A percentile compares a stretch with the other conserved stretches of the same genome.
Evolutionary conservation across 1,140 invertebrate genomes (phyloP).

Genomic region (Lysiphlebus fabarum): DNA sequence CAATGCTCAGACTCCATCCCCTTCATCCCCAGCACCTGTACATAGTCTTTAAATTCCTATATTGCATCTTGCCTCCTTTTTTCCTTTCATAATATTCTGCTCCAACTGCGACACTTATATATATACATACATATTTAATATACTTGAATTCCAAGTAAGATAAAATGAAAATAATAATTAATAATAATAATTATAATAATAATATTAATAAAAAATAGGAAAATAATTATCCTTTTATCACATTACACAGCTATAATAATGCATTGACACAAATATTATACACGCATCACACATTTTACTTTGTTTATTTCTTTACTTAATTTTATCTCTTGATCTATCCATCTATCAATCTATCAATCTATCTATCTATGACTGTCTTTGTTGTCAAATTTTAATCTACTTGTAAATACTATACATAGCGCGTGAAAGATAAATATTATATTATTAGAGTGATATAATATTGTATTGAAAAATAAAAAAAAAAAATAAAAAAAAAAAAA

Average conservation of each 20-base stretch:
- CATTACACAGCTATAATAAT: not conserved
- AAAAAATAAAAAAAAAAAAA: constrained; percentile 22
- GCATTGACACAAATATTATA: not conserved
- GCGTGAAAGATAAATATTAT: constrained; percentile 30
- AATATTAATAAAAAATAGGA: not conserved
- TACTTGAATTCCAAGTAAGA: not conserved
- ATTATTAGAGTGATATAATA: constrained; percentile 38
- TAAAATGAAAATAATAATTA: too few relatives aligned
- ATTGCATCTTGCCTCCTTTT: constrained; percentile 4
- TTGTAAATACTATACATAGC: constrained; percentile 56
- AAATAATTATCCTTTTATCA: not conserved
- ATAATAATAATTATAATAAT: constrained; percentile 1
- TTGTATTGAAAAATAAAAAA: constrained; percentile 35
- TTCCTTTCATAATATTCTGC: not conserved
- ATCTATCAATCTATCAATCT: too few relatives aligned
- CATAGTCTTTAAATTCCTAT: constrained; percentile 47
- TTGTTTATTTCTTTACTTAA: not conserved
- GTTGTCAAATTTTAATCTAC: constrained; percentile 29
- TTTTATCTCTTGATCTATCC: too few relatives aligned
- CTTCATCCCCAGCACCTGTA: constrained; percentile 54
- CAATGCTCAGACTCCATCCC: constrained; percentile 49
- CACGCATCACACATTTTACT: constrained; percentile 12
- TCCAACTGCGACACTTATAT: not conserved
- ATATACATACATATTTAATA: not conserved
- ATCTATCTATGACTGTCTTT: not conserved